phyloP scores from a whole-genome alignment of 2,888 invertebrate species.

The Chromoteleia sp. region DNA sequence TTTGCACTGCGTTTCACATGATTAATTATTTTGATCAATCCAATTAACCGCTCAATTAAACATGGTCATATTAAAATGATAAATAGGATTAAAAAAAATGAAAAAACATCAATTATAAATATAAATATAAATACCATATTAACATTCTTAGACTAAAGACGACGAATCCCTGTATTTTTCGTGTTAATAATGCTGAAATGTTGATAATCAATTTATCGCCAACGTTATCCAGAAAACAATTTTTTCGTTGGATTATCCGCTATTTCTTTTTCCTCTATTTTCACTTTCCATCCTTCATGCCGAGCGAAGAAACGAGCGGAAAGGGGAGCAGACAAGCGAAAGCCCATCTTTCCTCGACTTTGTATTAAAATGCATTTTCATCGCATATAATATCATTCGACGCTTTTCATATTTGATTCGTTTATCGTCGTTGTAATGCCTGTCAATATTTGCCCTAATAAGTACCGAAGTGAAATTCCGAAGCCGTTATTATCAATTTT shows the following conservation, averaged over 20 bases:
- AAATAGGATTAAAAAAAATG: too few relatives aligned
- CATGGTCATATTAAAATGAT: too few relatives aligned
- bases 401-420: constrained; percentile 59
- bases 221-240: constrained; percentile 6
- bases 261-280: constrained; percentile 5
- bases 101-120: too few relatives aligned
- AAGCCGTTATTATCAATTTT: constrained; percentile 39
- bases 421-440: constrained; percentile 53
- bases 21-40: too few relatives aligned
- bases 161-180: too few relatives aligned
- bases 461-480: constrained; percentile 49
- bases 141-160: too few relatives aligned
- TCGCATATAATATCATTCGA: constrained; percentile 59
- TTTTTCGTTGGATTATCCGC: constrained; percentile 21
- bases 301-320: neutral
- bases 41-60: too few relatives aligned
- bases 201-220: constrained; percentile 4
- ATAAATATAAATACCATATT: too few relatives aligned
- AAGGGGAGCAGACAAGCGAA: constrained; percentile 19
- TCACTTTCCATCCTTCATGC: constrained; percentile 26
- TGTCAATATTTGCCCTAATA: constrained; percentile 61
- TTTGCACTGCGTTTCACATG: too few relatives aligned
- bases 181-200: too few relatives aligned
- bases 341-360: constrained; percentile 41
- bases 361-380: constrained; percentile 65